Conservation (phyloP, 2,113 vertebrate genomes). For the Nasalis larvatus region DNA sequence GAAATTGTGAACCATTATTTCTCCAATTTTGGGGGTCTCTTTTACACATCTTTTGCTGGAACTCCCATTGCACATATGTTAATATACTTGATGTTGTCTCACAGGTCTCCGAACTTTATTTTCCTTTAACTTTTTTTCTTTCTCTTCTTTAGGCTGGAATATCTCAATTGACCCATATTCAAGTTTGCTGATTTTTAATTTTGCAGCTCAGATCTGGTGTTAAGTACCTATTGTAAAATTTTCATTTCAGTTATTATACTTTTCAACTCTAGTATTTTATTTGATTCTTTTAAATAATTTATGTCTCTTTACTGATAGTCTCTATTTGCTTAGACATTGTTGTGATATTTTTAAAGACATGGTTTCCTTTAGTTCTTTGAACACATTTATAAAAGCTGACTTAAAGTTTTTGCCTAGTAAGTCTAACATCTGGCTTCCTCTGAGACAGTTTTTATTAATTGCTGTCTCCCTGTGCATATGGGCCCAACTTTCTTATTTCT, state of each 20-base stretch:
- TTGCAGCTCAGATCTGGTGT: not conserved
- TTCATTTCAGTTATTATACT: not conserved
- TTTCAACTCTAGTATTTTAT: not conserved
- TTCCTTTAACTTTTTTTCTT: not conserved
- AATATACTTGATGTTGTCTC: not conserved
- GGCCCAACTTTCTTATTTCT: not conserved
- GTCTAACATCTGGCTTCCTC: not conserved
- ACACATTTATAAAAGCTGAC: not conserved
- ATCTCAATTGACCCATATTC: not conserved
- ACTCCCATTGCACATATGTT: not conserved
- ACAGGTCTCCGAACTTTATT: not conserved
- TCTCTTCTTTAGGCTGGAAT: not conserved
- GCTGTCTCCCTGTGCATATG: not conserved
- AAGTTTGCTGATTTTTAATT: not conserved
- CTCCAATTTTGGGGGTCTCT: not conserved
- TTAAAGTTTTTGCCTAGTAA: not conserved
- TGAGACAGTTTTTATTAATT: not conserved
- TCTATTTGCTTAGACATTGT: not conserved
- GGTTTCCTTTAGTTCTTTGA: not conserved
- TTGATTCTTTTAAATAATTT: not conserved
- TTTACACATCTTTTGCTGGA: not conserved
- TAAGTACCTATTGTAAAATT: not conserved
- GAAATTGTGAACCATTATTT: not conserved
- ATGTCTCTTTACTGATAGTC: not conserved
- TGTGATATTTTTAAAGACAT: not conserved